Percentiles rank a stretch among this genome's conserved stretches.
phyloP scores from a whole-genome alignment of 1,140 invertebrate genomes.

The Drosophila punjabiensis region DNA sequence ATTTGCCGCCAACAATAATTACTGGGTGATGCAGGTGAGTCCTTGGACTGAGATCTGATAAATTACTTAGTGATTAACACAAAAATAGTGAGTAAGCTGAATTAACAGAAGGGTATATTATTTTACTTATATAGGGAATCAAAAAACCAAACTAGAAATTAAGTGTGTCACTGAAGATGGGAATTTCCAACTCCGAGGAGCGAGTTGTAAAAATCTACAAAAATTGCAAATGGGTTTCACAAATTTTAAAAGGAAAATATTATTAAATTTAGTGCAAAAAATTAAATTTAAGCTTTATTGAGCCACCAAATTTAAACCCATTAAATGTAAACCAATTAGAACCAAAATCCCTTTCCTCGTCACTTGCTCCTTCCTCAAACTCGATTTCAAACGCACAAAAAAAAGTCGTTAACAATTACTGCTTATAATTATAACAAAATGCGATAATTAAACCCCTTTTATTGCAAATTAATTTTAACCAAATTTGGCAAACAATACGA shows the following conservation, averaged over 20 bases:
- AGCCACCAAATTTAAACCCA: not conserved
- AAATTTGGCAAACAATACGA: slow-evolving; percentile 48
- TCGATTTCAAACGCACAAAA: not conserved
- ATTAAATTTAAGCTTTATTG: not conserved
- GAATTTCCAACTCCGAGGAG: too few relatives aligned
- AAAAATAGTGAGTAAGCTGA: too few relatives aligned
- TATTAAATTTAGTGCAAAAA: too few relatives aligned
- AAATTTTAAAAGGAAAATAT: too few relatives aligned
- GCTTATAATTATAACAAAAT: slow-evolving; percentile 65
- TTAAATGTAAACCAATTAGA: slow-evolving; percentile 1
- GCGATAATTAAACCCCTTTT: slow-evolving; percentile 65
- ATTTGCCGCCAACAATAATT: slow-evolving; percentile 84
- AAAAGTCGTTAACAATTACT: slow-evolving; percentile 48
- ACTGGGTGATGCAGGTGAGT: slow-evolving; percentile 86
- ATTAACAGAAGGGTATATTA: too few relatives aligned
- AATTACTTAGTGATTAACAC: too few relatives aligned
- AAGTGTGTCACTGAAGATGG: not conserved
- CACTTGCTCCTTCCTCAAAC: slow-evolving; percentile 13
- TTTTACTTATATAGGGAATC: too few relatives aligned
- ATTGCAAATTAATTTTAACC: slow-evolving; percentile 57
- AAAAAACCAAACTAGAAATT: slow-evolving; percentile 52
- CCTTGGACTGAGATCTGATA: too few relatives aligned
- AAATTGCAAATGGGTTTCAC: too few relatives aligned
- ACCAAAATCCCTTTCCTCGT: not conserved
- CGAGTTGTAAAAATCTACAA: not conserved